Percentiles rank a stretch among this genome's conserved stretches.
Conservation (phyloP, 2,888 invertebrate genomes). For the Pollenia amentaria region DNA sequence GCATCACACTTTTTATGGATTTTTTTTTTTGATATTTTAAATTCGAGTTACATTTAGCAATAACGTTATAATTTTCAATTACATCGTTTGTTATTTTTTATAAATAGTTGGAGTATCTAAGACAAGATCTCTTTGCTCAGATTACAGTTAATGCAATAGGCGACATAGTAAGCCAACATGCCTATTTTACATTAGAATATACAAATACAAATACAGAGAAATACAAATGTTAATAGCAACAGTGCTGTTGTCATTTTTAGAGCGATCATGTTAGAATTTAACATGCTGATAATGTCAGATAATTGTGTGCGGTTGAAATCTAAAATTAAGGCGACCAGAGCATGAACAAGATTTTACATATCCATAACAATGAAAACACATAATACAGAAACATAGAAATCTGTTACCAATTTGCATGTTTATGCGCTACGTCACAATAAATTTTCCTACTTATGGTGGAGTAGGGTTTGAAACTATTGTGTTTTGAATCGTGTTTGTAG, state of each 20-base stretch:
- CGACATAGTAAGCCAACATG: background rate
- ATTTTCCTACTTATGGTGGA: no score
- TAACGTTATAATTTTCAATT: conserved; percentile 58
- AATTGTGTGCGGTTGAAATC: conserved; percentile 5
- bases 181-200: conserved; percentile 21
- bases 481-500: no score
- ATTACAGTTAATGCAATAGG: conserved; percentile 3
- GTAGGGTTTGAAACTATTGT: no score
- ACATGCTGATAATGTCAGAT: conserved; percentile 8
- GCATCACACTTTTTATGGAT: background rate
- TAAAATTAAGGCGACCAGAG: background rate
- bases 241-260: conserved; percentile 19
- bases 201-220: no score
- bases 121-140: conserved; percentile 28
- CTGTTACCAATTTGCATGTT: background rate
- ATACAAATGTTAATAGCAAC: conserved; percentile 5
- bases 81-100: conserved; percentile 57
- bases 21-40: conserved; percentile 4
- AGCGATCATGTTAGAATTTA: conserved; percentile 18
- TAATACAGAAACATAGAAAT: background rate
- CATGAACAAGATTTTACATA: background rate
- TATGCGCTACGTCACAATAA: no score
- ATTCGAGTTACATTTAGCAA: conserved; percentile 13
- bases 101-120: conserved; percentile 29
- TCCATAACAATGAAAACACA: background rate